A percentile compares a stretch with the other conserved stretches of the same genome.
Evolutionary conservation across 2,888 invertebrate genomes (phyloP).

Genomic region (Drosophila anceps): DNA sequence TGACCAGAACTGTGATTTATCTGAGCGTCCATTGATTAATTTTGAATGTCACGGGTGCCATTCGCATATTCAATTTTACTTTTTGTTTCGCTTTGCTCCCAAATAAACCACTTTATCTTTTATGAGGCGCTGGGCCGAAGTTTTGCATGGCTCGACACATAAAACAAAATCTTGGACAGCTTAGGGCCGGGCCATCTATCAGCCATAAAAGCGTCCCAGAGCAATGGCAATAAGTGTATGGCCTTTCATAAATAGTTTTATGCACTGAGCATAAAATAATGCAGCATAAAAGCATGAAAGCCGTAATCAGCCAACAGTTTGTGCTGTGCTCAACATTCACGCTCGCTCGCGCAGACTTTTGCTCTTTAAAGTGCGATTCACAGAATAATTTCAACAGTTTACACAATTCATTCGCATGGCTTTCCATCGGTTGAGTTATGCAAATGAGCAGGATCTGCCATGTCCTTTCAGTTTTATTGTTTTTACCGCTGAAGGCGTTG

Average conservation of each 20-base stretch:
- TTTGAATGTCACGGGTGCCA: slow-evolving; percentile 40
- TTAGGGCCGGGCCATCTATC: slow-evolving; percentile 21
- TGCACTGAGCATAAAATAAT: slow-evolving; percentile 44
- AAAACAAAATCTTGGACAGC: slow-evolving; percentile 53
- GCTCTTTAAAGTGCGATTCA: slow-evolving; percentile 44
- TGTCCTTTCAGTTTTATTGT: slow-evolving; percentile 45
- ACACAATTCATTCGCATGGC: slow-evolving; percentile 13
- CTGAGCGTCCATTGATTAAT: slow-evolving; percentile 62
- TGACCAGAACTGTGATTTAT: slow-evolving; percentile 65
- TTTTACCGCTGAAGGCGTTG: slow-evolving; percentile 51
- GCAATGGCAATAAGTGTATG: slow-evolving; percentile 24
- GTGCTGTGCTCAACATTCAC: slow-evolving; percentile 9
- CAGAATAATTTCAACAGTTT: slow-evolving; percentile 30
- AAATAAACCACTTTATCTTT: slow-evolving; percentile 52
- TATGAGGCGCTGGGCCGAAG: slow-evolving; percentile 45
- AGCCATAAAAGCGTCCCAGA: slow-evolving; percentile 50
- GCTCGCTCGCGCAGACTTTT: slow-evolving; percentile 2
- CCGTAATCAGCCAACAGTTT: slow-evolving; percentile 47
- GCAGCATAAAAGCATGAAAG: slow-evolving; percentile 49
- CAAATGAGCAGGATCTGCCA: slow-evolving; percentile 35
- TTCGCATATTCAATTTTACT: slow-evolving; percentile 10
- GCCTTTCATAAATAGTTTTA: slow-evolving; percentile 74
- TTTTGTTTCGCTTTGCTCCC: neutral
- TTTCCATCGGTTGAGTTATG: slow-evolving; percentile 37
- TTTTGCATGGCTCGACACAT: slow-evolving; percentile 35